A percentile compares a stretch with the other conserved stretches of the same genome.
Evolutionary conservation across 2,888 invertebrate species (phyloP).

Genomic region (Embidobia sp.): DNA sequence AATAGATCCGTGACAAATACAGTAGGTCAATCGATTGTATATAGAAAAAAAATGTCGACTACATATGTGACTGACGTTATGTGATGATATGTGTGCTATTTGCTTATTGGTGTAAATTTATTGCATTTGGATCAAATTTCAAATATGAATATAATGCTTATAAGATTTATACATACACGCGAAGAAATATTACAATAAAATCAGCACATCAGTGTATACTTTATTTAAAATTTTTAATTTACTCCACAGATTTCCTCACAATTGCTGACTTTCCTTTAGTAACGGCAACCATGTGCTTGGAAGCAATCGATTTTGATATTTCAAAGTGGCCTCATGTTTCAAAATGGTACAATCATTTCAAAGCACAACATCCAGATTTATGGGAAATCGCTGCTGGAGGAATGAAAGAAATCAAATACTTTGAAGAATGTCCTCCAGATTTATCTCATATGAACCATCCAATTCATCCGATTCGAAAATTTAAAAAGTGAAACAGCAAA

Average conservation of each 20-base stretch:
- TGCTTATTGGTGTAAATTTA: too few species aligned
- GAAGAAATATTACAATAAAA: too few species aligned
- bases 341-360: constrained; percentile 88
- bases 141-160: too few species aligned
- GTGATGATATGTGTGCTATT: too few species aligned
- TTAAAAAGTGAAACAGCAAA: constrained; percentile 9
- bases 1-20: too few species aligned
- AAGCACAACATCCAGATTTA: constrained; percentile 85
- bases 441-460: constrained; percentile 87
- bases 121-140: too few species aligned
- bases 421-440: constrained; percentile 89
- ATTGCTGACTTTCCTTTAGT: constrained; percentile 89
- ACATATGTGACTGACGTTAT: too few species aligned
- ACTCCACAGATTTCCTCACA: constrained; percentile 84
- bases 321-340: constrained; percentile 83
- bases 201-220: too few species aligned
- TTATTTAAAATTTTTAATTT: too few species aligned
- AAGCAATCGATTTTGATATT: constrained; percentile 87
- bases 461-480: constrained; percentile 87
- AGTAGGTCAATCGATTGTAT: too few species aligned
- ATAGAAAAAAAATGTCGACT: too few species aligned
- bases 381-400: constrained; percentile 88
- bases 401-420: constrained; percentile 86
- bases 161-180: too few species aligned
- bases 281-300: constrained; percentile 88